These are phyloP conservation scores for Asteroscopus sphinx DNA, from an alignment of 2,888 invertebrate genomes.

Conservation along the genomic window DNA sequence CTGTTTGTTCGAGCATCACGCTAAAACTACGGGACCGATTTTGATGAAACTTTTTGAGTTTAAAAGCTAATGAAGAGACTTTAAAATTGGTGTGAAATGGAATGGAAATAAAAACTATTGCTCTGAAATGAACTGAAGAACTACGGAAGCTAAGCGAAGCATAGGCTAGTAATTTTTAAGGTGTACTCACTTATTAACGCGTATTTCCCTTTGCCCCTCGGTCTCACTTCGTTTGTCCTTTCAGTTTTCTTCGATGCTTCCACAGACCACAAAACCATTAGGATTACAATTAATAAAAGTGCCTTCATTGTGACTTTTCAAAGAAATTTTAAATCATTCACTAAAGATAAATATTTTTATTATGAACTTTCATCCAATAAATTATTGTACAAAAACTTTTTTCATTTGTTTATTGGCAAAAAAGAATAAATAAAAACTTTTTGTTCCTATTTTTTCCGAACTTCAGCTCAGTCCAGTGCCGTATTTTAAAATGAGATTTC, in stretches of 20 bases:
- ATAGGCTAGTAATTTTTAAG: not conserved
- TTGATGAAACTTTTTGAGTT: no score
- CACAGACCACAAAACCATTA: constrained; percentile 44
- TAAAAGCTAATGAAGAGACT: no score
- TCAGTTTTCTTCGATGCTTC: constrained; percentile 46
- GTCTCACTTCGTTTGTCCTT: constrained; percentile 62
- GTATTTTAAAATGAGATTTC: constrained; percentile 50
- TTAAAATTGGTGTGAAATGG: no score
- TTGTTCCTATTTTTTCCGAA: constrained; percentile 7
- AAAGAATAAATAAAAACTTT: not conserved
- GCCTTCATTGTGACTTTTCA: constrained; percentile 38
- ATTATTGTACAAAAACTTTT: no score
- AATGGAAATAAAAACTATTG: no score
- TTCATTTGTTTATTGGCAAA: not conserved
- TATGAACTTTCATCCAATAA: no score
- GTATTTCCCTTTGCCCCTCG: constrained; percentile 80
- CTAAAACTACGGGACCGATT: no score
- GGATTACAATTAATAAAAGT: constrained; percentile 35
- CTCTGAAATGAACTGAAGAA: no score
- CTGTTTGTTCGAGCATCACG: no score
- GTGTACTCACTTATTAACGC: constrained; percentile 83
- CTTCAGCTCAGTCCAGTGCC: constrained; percentile 44
- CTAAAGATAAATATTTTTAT: no score
- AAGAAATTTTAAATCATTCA: no score
- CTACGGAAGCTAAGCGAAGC: no score